A percentile compares a stretch with the other conserved stretches of the same genome.
These are phyloP conservation scores for Anoplopoma fimbria DNA, from an alignment of 2,113 vertebrate species.

Conservation along the genomic window DNA sequence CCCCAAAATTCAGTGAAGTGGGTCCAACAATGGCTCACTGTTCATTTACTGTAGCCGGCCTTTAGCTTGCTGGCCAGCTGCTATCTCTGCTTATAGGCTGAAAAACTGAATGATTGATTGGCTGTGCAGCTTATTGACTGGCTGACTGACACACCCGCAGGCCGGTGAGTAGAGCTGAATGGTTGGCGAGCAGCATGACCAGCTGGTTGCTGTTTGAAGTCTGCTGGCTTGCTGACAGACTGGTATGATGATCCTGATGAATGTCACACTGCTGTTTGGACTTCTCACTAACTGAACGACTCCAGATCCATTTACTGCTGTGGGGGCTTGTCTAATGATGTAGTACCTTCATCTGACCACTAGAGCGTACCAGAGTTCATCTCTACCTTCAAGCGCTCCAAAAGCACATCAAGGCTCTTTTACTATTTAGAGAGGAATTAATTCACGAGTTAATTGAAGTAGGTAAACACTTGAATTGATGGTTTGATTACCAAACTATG, in stretches of 20 bases:
- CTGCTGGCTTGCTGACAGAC: slow-evolving; percentile 17
- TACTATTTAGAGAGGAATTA: neutral
- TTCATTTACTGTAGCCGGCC: neutral
- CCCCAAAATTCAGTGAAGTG: neutral
- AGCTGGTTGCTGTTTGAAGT: neutral
- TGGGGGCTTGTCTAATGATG: neutral
- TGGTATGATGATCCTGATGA: slow-evolving; percentile 17
- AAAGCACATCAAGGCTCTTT: neutral
- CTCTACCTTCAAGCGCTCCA: neutral
- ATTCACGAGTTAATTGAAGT: neutral
- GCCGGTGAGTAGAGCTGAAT: slow-evolving; percentile 13
- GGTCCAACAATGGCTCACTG: too few relatives aligned
- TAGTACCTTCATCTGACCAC: slow-evolving; percentile 34
- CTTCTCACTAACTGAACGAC: neutral
- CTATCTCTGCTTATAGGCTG: slow-evolving; percentile 20
- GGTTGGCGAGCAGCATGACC: neutral
- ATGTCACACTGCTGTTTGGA: slow-evolving; percentile 21
- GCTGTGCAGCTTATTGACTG: slow-evolving; percentile 16
- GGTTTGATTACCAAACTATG: neutral
- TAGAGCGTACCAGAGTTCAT: slow-evolving; percentile 30
- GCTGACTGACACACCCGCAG: neutral
- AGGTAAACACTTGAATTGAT: neutral
- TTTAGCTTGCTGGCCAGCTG: slow-evolving; percentile 12
- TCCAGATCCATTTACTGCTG: neutral
- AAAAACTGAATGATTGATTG: slow-evolving; percentile 42